Conservation (phyloP, 2,888 invertebrate genomes). For the Aspidiotus rigidus region DNA sequence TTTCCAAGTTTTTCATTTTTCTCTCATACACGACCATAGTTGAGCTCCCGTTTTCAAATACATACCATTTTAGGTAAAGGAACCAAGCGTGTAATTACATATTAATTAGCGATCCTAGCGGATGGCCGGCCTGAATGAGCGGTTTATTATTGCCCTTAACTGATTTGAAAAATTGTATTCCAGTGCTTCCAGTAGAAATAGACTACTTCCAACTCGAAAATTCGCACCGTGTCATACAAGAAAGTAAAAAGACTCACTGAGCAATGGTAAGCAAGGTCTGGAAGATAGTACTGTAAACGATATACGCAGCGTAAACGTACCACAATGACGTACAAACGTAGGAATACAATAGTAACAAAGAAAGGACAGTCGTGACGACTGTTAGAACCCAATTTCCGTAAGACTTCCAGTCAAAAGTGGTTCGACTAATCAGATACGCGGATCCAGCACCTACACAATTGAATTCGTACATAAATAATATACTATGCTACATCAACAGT, state of each 20-base stretch:
- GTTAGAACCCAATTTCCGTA: slow-evolving; percentile 35
- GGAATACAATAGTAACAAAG: slow-evolving; percentile 43
- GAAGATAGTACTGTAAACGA: slow-evolving; percentile 64
- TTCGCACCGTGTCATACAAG: background rate
- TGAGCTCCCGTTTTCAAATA: too few relatives aligned
- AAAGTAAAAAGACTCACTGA: slow-evolving; percentile 46
- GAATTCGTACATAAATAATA: too few relatives aligned
- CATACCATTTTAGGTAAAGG: too few relatives aligned
- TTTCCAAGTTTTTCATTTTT: too few relatives aligned
- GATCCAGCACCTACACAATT: slow-evolving; percentile 34
- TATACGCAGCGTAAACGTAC: slow-evolving; percentile 65
- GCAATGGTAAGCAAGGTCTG: slow-evolving; percentile 71
- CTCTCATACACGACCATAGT: too few relatives aligned
- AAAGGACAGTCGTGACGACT: slow-evolving; percentile 33
- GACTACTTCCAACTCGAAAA: background rate
- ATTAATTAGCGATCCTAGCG: too few relatives aligned
- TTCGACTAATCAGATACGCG: slow-evolving; percentile 34
- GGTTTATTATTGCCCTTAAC: too few relatives aligned
- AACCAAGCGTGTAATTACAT: too few relatives aligned
- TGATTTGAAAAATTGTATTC: too few relatives aligned
- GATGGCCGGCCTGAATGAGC: too few relatives aligned
- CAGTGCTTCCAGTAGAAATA: background rate
- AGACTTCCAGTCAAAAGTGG: slow-evolving; percentile 35
- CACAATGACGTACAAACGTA: slow-evolving; percentile 53
- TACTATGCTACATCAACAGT: too few relatives aligned